Base-by-base conservation (phyloP, 2,113 vertebrate species). In the Rhabdomys dilectus region DNA sequence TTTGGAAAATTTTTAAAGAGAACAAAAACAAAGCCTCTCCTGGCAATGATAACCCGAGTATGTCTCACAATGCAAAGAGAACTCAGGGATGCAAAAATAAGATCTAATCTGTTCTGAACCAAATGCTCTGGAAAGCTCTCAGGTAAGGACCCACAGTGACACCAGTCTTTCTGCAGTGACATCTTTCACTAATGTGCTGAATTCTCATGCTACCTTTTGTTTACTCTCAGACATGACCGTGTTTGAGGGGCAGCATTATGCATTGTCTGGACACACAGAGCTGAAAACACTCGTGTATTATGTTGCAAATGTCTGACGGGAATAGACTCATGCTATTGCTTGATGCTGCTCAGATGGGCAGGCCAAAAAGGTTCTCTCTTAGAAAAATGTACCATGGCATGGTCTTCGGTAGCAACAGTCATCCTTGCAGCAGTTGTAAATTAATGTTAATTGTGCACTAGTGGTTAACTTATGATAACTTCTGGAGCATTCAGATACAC, bases 1-100 rank as follows among this genome's bases (percentile, higher is more conserved):
- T 94, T 91, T 87, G 60, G 42, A 93, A 78, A 89, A 77, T 36
- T 72, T 87, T 89, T 66, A 51, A 91, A 92, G 48, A 66, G 56
- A 94, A 68, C 15, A 90, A 93, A 78, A 96, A 60, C 73, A 91
- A 93, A 82, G n/a, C 76, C 21, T 90, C 9, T 48, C 34, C 60
- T 45, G 81, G 42, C 53, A 89, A 85, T 24, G 31, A 60, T 87
- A 56, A 95, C 76, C 26, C 7, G 72, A 91, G 56, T 70, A 62
- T 36, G 85, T 93, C 72, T 64, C 88, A 58, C 13, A 22, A 72
- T 72, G 17, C 34, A 31, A 84, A 84, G 9, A 53, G 75, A 93
- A 48, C 31, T 93, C 68, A 90, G 34, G 16, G 13, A 82, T n/a
- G 72, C 5, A 89, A 70, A 89, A 96, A 66, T 51, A 87, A 89